Percentiles rank a stretch among this genome's conserved stretches.
Conservation (phyloP, 2,797 vertebrate species). For the Mus minutoides region DNA sequence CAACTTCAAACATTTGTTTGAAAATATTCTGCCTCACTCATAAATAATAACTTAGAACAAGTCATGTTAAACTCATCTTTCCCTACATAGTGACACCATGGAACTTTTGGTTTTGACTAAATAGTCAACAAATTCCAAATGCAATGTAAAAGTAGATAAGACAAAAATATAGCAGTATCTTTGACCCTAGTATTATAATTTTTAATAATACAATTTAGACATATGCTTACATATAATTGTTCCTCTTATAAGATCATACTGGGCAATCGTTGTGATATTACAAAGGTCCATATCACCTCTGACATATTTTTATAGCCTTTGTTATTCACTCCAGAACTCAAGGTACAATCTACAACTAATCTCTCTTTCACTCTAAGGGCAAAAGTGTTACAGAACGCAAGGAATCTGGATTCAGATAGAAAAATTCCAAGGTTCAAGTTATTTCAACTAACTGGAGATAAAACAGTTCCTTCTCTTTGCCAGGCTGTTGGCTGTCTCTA, state of each 20-base stretch:
- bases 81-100: neutral
- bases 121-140: neutral
- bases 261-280: neutral
- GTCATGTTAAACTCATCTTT: neutral
- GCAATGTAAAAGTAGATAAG: neutral
- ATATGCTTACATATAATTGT: neutral
- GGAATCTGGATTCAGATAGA: neutral
- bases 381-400: rapidly evolving
- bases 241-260: neutral
- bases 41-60: neutral
- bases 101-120: neutral
- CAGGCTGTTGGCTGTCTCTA: neutral
- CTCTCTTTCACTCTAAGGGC: neutral
- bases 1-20: neutral
- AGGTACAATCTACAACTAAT: neutral
- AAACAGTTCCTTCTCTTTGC: neutral
- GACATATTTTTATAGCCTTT: neutral
- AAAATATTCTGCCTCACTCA: neutral
- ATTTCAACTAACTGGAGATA: neutral
- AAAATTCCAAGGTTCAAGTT: neutral
- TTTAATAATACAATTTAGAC: neutral
- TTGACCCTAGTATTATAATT: neutral
- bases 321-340: neutral
- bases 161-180: neutral
- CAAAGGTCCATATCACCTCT: neutral